Base-by-base conservation (phyloP, 2,888 invertebrate species). In the Parnassius glacialis region DNA sequence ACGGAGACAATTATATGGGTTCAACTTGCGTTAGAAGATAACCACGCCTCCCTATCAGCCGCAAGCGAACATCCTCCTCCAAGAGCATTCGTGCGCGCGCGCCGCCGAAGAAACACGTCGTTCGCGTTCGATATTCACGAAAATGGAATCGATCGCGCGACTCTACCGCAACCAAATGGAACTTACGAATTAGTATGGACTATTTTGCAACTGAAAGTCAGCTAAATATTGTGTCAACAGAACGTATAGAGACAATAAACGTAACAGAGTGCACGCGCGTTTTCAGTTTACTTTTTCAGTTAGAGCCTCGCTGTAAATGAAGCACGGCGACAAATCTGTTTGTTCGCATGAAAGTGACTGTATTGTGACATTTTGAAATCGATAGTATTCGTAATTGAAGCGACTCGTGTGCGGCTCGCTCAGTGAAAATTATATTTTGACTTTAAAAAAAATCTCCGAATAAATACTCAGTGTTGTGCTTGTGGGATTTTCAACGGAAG, bases 71-170 rank as follows among this genome's bases (percentile, higher is more conserved):
- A 76, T 82, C 89, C 89, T 83, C 90, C 90, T 90, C 84, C 84
- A 80, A 69, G 76, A 76, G 83, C 89, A 91, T 90, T 91, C 86
- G 89, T 87, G 89, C 90, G 90, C 90, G 84, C 82, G 88, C 90
- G 89, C 88, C 85, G 86, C 73, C 70, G 74, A 73, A 79, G 79
- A 67, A 71, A 78, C 84, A 88, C 89, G 90, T 82, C 79, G 74
- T 67, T 73, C 68, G 80, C 71, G 76, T 73, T 71, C 67, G 68
- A 75, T 74, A 68, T 68, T 64, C 77, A 76, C 75, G 73, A 78
- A 79, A 79, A 84, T 83, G 87, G 78, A 77, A 77, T 81, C 82
- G 83, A 74, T 72, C 80, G 79, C 80, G 80, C 80, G 81, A 76
- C 75, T 75, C 74, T 70, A 70, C 71, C 73, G 70, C 64, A 59